Evolutionary conservation across 2,888 invertebrate genomes (phyloP), one percentile per base, ranked within the genome.

Genomic region (Lysandra coridon): DNA sequence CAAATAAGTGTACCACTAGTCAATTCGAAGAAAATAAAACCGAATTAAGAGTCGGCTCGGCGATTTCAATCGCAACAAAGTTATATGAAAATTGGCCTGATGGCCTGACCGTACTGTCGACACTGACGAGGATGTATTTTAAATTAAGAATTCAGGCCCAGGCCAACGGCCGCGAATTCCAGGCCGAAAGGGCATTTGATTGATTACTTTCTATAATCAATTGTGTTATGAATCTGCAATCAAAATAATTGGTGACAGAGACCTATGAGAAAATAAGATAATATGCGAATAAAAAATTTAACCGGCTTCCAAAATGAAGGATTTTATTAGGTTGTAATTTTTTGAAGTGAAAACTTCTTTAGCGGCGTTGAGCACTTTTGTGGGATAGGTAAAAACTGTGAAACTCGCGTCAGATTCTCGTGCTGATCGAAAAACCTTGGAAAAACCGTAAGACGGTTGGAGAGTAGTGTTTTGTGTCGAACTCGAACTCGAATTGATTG

Each of bases 111-210:
- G 53, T 75, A 30, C 40, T 23, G 62, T 62, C 64, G 69, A 75
- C 75, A 76, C 53, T 76, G 49, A 76, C 30, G 33, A 75, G 75
- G 76, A 76, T 76, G 76, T 53, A 30, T 53, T 76, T 49, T 76
- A 76, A 76, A 76, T 76, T 57, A 76, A 57, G 53, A 76, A 76
- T 76, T 57, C 76, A 33, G 30, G 76, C n/a, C 44, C 74, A 2
- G 75, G 76, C 53, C 76, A 53, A 57, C 53, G 75, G 30, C 30
- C 49, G 57, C 44, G n/a, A 74, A 44, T 74, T 74, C 74, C 37
- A 17, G 73, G 73, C 40, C 76, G 57, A 44, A 30, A 30, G 53
- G 76, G 30, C 53, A 4, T 75, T 75, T 75, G 75, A 75, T 75
- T 75, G 75, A 75, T 75, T 75, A 69, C 33, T 33, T 69, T 49